Evolutionary conservation across 2,113 vertebrate genomes (phyloP).

Genomic region (Elephas maximus): DNA sequence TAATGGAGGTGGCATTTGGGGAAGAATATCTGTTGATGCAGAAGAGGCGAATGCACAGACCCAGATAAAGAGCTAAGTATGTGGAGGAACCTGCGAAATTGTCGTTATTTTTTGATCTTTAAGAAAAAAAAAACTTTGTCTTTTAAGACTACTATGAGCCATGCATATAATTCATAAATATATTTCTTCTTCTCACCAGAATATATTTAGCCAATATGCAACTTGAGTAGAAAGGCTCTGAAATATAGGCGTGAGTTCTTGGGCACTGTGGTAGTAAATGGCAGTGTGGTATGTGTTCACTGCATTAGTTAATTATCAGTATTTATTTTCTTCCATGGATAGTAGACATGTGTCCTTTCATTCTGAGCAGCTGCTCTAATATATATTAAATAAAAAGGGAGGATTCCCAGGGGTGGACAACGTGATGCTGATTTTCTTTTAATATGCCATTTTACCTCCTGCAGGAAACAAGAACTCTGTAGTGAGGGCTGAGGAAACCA

Average conservation of each 20-base stretch:
- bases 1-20: accelerated
- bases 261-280: background rate
- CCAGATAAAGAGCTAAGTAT: background rate
- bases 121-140: background rate
- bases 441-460: background rate
- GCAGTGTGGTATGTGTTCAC: too few species aligned
- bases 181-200: background rate
- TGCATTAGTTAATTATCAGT: background rate
- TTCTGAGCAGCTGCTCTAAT: background rate
- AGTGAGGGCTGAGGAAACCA: background rate
- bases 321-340: background rate
- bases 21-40: background rate
- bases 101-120: background rate
- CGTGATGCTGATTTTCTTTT: background rate
- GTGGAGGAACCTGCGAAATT: background rate
- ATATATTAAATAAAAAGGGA: background rate
- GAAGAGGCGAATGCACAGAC: background rate
- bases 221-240: background rate
- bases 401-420: background rate
- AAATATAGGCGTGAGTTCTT: background rate
- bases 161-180: background rate
- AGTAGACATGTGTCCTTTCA: background rate
- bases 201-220: background rate
- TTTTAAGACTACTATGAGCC: background rate
- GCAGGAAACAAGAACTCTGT: background rate